Evolutionary conservation across 1,140 invertebrate genomes (phyloP).

Genomic region (Drosophila grimshawi): DNA sequence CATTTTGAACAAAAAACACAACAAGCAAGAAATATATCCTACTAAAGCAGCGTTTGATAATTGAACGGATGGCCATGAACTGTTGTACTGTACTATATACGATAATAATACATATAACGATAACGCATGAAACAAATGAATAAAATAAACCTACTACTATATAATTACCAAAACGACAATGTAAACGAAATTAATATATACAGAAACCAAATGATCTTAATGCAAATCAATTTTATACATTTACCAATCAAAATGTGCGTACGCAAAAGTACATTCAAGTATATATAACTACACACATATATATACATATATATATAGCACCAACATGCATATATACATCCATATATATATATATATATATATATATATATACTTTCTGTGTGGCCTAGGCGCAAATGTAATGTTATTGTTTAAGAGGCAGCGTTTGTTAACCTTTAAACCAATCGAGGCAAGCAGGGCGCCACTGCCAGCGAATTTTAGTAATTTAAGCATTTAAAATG

Average conservation of each 20-base stretch:
- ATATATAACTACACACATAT: slow-evolving; percentile 8
- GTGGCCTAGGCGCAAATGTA: slow-evolving; percentile 55
- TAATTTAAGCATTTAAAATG: slow-evolving; percentile 71
- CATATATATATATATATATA: slow-evolving; percentile 27
- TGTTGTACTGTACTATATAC: slow-evolving; percentile 76
- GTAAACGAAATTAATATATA: slow-evolving; percentile 72
- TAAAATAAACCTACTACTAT: slow-evolving; percentile 30
- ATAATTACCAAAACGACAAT: slow-evolving; percentile 56
- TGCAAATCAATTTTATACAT: slow-evolving; percentile 67
- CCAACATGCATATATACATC: slow-evolving; percentile 29
- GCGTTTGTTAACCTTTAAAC: slow-evolving; percentile 57
- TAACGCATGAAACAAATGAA: slow-evolving; percentile 4
- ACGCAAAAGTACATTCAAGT: slow-evolving; percentile 34
- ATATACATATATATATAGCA: slow-evolving; percentile 28
- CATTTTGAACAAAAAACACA: slow-evolving; percentile 12
- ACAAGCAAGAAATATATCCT: slow-evolving; percentile 58
- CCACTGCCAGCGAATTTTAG: slow-evolving; percentile 74
- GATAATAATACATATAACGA: slow-evolving; percentile 46
- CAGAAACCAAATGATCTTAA: slow-evolving; percentile 76
- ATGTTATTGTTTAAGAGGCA: slow-evolving; percentile 52
- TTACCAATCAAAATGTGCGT: slow-evolving; percentile 38
- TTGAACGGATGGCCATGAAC: slow-evolving; percentile 67
- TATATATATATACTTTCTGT: slow-evolving; percentile 38
- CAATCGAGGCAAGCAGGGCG: slow-evolving; percentile 63
- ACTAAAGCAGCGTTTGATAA: slow-evolving; percentile 63